Base-by-base conservation (phyloP, 2,113 vertebrate species). In the Nyctereutes procyonoides region DNA sequence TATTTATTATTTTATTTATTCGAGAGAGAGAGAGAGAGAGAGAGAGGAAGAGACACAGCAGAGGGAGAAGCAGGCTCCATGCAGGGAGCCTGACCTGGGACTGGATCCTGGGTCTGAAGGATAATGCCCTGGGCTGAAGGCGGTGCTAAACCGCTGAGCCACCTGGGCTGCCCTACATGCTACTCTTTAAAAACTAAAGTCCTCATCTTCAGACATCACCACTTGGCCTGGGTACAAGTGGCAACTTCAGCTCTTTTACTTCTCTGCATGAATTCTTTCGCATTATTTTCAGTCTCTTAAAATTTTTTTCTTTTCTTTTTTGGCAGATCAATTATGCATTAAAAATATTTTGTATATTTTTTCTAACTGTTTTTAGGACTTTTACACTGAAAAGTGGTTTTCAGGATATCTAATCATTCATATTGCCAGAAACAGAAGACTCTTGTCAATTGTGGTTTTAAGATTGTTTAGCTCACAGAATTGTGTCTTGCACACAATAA, bases 291-390 rank as follows among this genome's bases (percentile, higher is more conserved):
- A 90, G 17, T 17, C 48, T 84, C 35, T 85, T 35, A 35, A 51
- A 74, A 58, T 22, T 58, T 91, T 88, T 73, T 38, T 48, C 26
- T 12, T 63, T 35, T 19, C 67, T 69, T 69, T 32, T 4, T 16
- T 38, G 28, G 20, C 82, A 94, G 24, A 17, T 89, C 60, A 67
- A 13, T 17, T 71, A 19, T 82, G 24, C 17, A 35, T 86, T 85
- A 77, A 43, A 76, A 97, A 85, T 43, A 58, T n/a, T 95, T 96
- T 92, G n/a, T 84, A 12, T 88, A 56, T 91, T 92, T 84, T 38
- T 74, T 35, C 24, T 63, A 82, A 79, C 28, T 26, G n/a, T 80
- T 84, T 86, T 65, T 43, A 85, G 53, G 20, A 69, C 14, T 76
- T 96, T 95, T 97, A 43, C n/a, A 2, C 38, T 48, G 2, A 73